Conservation (phyloP, 2,888 invertebrate species). For the Diabrotica balteata region DNA sequence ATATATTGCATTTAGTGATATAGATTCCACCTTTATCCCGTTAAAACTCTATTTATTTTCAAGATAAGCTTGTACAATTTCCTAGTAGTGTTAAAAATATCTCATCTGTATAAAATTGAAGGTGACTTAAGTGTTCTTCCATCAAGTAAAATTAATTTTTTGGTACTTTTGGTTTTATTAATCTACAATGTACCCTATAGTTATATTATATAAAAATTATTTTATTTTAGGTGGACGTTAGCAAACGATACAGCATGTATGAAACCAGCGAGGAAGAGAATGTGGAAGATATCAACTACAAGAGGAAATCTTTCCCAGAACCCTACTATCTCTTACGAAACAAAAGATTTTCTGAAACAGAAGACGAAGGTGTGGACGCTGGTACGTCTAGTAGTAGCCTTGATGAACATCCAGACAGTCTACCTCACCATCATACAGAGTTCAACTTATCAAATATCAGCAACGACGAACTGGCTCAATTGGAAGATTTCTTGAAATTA, state of each 20-base stretch:
- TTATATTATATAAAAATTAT: too few species aligned
- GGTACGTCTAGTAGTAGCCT: conserved; percentile 65
- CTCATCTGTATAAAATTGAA: too few species aligned
- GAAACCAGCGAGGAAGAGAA: conserved; percentile 69
- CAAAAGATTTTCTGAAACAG: conserved; percentile 56
- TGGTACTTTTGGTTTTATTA: too few species aligned
- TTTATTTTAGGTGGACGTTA: conserved; percentile 11
- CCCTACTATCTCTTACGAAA: conserved; percentile 62
- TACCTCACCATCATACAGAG: conserved; percentile 42
- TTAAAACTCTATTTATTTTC: too few species aligned
- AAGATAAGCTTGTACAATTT: too few species aligned
- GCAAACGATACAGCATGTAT: conserved; percentile 76
- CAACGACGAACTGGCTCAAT: conserved; percentile 69
- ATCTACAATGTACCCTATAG: too few species aligned
- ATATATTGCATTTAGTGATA: too few species aligned
- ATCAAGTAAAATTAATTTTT: too few species aligned
- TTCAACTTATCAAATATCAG: conserved; percentile 60
- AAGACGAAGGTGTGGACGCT: conserved; percentile 69
- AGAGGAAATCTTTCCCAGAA: conserved; percentile 79
- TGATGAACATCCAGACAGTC: conserved; percentile 64
- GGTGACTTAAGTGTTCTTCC: too few species aligned
- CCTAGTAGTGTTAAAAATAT: too few species aligned
- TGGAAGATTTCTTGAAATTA: conserved; percentile 75
- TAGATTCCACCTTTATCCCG: too few species aligned
- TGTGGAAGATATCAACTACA: conserved; percentile 62